These are phyloP conservation scores for Zalophus californianus DNA, from an alignment of 2,797 vertebrate species.

Conservation along the genomic window DNA sequence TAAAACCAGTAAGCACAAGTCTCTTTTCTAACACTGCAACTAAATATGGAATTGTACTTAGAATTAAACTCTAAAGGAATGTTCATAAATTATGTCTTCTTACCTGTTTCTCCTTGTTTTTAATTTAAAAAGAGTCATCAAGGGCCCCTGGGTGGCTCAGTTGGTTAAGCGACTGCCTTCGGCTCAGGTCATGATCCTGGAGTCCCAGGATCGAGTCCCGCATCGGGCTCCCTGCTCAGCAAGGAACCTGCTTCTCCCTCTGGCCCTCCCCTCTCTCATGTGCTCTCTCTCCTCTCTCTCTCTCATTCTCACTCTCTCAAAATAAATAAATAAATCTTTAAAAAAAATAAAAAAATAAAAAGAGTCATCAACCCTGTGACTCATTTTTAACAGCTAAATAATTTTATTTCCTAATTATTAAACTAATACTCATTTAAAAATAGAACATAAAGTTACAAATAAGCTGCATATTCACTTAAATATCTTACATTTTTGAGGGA, in stretches of 20 bases:
- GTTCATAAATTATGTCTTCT: background rate
- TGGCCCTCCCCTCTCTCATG: too few species aligned
- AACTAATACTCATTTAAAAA: conserved; percentile 47
- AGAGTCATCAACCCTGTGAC: background rate
- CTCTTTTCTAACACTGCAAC: background rate
- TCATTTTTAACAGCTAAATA: conserved; percentile 45
- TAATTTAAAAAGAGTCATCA: background rate
- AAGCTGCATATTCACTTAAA: background rate
- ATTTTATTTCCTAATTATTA: conserved; percentile 30
- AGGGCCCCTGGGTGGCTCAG: too few species aligned
- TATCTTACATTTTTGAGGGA: conserved; percentile 34
- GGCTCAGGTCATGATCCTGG: too few species aligned
- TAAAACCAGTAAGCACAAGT: background rate
- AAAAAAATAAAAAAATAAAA: background rate
- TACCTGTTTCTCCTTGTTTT: background rate
- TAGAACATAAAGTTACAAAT: background rate
- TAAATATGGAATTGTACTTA: conserved; percentile 18
- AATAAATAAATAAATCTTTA: too few species aligned
- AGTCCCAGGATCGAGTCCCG: too few species aligned
- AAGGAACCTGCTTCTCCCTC: too few species aligned
- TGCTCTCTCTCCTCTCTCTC: too few species aligned
- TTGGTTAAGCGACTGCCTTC: too few species aligned
- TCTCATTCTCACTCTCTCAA: too few species aligned
- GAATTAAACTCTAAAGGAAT: conserved; percentile 26
- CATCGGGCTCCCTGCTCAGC: too few species aligned